phyloP scores from a whole-genome alignment of 1,140 invertebrate genomes.

The Tetragonula clypearis region DNA sequence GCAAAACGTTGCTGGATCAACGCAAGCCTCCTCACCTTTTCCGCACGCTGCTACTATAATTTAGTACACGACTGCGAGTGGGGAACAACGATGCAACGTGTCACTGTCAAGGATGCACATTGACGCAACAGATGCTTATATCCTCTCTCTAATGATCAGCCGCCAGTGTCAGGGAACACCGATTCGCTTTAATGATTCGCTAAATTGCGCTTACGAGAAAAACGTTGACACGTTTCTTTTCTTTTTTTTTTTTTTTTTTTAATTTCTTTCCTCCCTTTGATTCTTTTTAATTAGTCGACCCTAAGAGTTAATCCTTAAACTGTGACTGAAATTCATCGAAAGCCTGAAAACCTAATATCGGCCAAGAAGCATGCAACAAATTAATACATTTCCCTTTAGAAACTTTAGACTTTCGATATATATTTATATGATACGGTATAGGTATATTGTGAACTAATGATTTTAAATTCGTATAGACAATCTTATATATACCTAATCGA shows the following conservation, averaged over 20 bases:
- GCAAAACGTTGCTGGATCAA: constrained; percentile 63
- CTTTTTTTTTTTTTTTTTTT: background rate
- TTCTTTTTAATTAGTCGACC: background rate
- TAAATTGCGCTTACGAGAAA: no score
- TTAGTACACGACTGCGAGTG: constrained; percentile 44
- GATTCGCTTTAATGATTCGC: background rate
- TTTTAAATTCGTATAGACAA: no score
- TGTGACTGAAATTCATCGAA: no score
- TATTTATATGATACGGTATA: no score
- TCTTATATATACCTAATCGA: no score
- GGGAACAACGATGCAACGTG: constrained; percentile 36
- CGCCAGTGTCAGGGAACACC: background rate
- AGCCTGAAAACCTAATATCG: no score
- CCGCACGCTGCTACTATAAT: constrained; percentile 30
- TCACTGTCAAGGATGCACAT: constrained; percentile 55
- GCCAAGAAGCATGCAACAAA: no score
- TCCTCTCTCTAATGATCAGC: background rate
- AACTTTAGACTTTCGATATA: no score
- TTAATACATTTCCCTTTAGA: no score
- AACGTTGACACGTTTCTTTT: background rate
- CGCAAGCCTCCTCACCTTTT: constrained; percentile 61
- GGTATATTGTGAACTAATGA: no score
- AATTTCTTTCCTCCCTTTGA: background rate
- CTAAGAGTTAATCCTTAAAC: no score
- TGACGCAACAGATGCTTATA: constrained; percentile 42